A percentile compares a stretch with the other conserved stretches of the same genome.
Evolutionary conservation across 2,888 invertebrate species (phyloP).

Genomic region (Stenoptilia bipunctidactyla): DNA sequence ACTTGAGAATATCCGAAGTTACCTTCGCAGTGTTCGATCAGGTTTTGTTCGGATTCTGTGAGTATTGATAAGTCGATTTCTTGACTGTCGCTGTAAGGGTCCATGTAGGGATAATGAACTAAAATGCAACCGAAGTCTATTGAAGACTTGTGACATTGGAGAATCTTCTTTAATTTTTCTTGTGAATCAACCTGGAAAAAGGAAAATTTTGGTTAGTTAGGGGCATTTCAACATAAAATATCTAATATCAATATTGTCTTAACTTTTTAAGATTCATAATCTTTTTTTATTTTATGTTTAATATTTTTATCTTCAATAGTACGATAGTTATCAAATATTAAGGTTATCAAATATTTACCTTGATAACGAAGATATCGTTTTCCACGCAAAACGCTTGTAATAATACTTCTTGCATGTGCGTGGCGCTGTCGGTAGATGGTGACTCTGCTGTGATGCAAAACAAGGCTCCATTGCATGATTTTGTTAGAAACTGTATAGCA

Average conservation of each 20-base stretch:
- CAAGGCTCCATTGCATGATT: conserved; percentile 72
- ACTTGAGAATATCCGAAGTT: conserved; percentile 74
- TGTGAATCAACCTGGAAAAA: conserved; percentile 67
- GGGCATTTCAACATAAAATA: too few species aligned
- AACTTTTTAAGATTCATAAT: too few species aligned
- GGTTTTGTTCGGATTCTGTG: conserved; percentile 72
- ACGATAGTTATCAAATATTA: too few species aligned
- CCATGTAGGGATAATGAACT: conserved; percentile 62
- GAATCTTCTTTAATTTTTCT: conserved; percentile 57
- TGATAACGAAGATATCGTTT: conserved; percentile 81
- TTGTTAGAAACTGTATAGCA: conserved; percentile 72
- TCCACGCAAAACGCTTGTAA: conserved; percentile 84
- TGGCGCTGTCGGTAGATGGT: conserved; percentile 78
- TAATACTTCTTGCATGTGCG: conserved; percentile 83
- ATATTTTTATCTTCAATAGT: too few species aligned
- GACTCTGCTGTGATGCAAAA: conserved; percentile 79
- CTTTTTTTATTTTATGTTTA: too few species aligned
- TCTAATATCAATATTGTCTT: too few species aligned
- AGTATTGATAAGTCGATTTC: conserved; percentile 55
- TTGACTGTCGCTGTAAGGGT: conserved; percentile 56
- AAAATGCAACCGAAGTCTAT: conserved; percentile 70
- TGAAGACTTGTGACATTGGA: conserved; percentile 49
- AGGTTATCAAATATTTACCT: conserved; percentile 63
- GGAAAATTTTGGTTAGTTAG: too few species aligned
- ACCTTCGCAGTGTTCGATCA: conserved; percentile 77